Base-by-base conservation (phyloP, 2,113 vertebrate genomes). In the Trichomycterus rosablanca region DNA sequence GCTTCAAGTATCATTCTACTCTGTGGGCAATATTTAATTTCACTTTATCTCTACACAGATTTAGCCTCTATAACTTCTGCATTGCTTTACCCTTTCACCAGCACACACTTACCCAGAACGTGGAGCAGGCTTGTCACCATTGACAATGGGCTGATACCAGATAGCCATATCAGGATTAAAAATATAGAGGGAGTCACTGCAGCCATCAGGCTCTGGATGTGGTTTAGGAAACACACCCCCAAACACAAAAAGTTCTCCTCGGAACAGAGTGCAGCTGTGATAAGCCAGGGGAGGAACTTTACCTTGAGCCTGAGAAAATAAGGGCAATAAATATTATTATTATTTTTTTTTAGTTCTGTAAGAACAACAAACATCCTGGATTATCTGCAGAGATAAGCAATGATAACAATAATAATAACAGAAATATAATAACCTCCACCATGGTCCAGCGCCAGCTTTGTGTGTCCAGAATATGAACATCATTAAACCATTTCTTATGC, bases 141-240 rank as follows among this genome's bases (percentile, higher is more conserved):
- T 85, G 49, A 90, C 84, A 7, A 91, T 89, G 19, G 89, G 89
- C 73, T 89, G 84, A 72, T 91, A 91, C 89, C 89, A 91, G 69
- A 91, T 89, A 70, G 86, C 84, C 66, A 88, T 83, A 48, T 86
- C 67, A 8, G 87, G 89, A 58, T 89, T 84, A 32, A 91, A 91
- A 72, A 91, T 90, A 63, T 91, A 88, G 22, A 91, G 76, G 0
- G 80, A 84, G 75, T 89, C 81, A 7, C 88, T 90, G 78, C 89
- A 91, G 71, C 84, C 81, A 44, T 89, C 87, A 0, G 83, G 83
- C 50, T 84, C 59, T 0, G 84, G 83, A 68, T 79, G 73, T 0
- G 89, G 82, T 28, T 80, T 63, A 5, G 86, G 87, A 61, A 89
- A 87, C 39, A 89, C 87, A 1, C 88, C 88, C 4, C 86, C 85